Evolutionary conservation across 2,797 vertebrate species (phyloP), one percentile per base, ranked within the genome.

Genomic region (Orientallactaga sibirica): DNA sequence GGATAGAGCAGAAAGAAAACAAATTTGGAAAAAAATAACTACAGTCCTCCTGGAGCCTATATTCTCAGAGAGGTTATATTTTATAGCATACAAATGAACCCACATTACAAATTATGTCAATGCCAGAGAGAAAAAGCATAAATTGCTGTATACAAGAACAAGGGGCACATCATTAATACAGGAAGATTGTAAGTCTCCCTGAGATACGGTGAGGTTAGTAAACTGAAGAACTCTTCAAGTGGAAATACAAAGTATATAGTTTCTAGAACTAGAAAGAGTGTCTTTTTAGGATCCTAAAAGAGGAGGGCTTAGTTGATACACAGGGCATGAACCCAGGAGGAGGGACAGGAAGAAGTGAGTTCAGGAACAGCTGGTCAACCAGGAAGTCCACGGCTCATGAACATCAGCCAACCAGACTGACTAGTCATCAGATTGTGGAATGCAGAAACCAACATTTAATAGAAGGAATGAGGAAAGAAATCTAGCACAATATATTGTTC

Each of bases 401-500:
- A 29, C 4, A 66, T 91, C 14, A 80, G 19, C 27, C 75, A 16
- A 15, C 20, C 24, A 79, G 22, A 64, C 20, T n/a, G n/a, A n/a
- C n/a, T n/a, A 58, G 37, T 74, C 43, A 18, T 58, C n/a, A 83
- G 33, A 48, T 22, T 62, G 25, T n/a, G 7, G 52, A 82, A 33
- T 41, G 52, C 0, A 79, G 43, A 94, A 92, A 71, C 48, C 55
- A 78, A 41, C 11, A 71, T 55, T 62, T 75, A 70, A 77, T 25
- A 37, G 62, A 15, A 20, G 43, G 27, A 48, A 27, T 2, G 86
- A 24, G 1, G 4, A 20, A 48, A 67, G 64, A 80, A 70, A 92
- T 84, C 64, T 77, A 93, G 66, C 27, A 78, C 20, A 92, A 61
- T 71, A 67, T 25, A 14, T 92, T 89, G 52, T 55, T 91, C 61